Percentiles rank a stretch among this genome's conserved stretches.
phyloP scores from a whole-genome alignment of 2,888 invertebrate species.

The Imbricaverruca yamaguchii region DNA sequence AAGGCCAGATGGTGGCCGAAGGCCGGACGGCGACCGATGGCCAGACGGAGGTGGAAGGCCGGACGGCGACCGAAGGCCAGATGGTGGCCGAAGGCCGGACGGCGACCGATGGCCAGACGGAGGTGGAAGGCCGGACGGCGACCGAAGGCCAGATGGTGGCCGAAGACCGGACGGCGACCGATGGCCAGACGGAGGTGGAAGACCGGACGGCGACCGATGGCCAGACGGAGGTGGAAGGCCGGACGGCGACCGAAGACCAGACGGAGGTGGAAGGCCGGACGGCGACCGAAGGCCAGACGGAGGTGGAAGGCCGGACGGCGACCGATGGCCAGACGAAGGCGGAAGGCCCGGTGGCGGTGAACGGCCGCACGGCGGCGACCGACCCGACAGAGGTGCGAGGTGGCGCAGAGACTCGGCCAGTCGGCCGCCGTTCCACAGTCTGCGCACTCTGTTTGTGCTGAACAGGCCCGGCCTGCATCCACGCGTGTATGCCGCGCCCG shows the following conservation, averaged over 20 bases:
- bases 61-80: slow-evolving; percentile 1
- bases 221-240: neutral
- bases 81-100: slow-evolving; percentile 14
- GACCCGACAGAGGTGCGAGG: too few relatives aligned
- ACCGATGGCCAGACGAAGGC: neutral
- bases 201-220: neutral
- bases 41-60: neutral
- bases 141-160: neutral
- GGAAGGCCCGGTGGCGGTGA: slow-evolving; percentile 24
- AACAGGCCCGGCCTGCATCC: too few relatives aligned
- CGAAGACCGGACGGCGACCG: neutral
- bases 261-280: too few relatives aligned
- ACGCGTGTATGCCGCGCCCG: too few relatives aligned
- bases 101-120: neutral
- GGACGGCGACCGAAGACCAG: too few relatives aligned
- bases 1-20: neutral
- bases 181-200: neutral
- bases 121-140: neutral
- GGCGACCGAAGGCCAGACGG: too few relatives aligned
- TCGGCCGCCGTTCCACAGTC: neutral
- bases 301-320: too few relatives aligned
- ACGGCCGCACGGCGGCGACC: neutral
- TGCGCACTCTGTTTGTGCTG: neutral
- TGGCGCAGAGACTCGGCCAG: neutral
- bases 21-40: neutral